These are phyloP conservation scores for Netelia melanura DNA, from an alignment of 2,888 invertebrate genomes.

Conservation along the genomic window DNA sequence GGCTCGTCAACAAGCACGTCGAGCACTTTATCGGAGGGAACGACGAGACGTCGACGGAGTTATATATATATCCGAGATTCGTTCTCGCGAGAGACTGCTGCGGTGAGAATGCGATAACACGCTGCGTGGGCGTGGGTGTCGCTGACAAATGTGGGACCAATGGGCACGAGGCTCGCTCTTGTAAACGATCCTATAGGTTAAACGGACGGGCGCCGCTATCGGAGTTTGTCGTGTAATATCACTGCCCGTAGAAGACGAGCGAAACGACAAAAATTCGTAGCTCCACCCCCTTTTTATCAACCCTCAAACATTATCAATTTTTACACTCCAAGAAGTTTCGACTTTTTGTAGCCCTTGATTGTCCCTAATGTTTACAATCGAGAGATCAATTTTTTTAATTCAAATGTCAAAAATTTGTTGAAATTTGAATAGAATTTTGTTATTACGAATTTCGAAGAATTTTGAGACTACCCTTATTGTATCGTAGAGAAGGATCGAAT, in stretches of 20 bases:
- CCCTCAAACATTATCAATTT: not conserved
- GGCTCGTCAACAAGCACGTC: not conserved
- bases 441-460: too few relatives aligned
- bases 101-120: conserved; percentile 74
- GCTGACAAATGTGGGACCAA: conserved; percentile 84
- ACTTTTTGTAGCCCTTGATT: not conserved
- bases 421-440: too few relatives aligned
- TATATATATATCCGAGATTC: conserved; percentile 2
- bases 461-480: not conserved
- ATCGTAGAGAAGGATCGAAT: not conserved
- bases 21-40: conserved; percentile 20
- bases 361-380: too few relatives aligned
- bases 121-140: conserved; percentile 83
- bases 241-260: conserved; percentile 16
- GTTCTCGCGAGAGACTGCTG: conserved; percentile 60
- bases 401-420: too few relatives aligned
- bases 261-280: not conserved
- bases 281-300: conserved; percentile 10
- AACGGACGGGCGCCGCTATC: conserved; percentile 63
- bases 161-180: conserved; percentile 76
- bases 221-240: not conserved
- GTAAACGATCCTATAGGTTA: conserved; percentile 85
- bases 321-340: not conserved
- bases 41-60: conserved; percentile 38
- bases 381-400: too few relatives aligned